A percentile compares a stretch with the other conserved stretches of the same genome.
These are phyloP conservation scores for Brachyptera putata DNA, from an alignment of 2,888 invertebrate species.

Conservation along the genomic window DNA sequence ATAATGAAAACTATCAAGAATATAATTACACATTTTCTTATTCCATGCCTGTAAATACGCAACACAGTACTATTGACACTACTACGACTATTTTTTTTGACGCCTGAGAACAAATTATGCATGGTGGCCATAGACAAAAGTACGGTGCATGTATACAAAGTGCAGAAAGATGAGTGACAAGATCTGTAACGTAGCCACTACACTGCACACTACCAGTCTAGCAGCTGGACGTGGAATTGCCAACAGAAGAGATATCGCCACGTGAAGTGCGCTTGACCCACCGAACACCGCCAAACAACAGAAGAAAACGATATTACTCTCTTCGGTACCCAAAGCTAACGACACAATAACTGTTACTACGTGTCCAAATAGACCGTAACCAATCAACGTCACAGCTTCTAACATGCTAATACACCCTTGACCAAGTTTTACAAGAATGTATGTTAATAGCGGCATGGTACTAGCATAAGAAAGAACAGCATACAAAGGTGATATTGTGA, in stretches of 20 bases:
- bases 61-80: no score
- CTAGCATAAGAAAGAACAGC: conserved; percentile 41
- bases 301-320: conserved; percentile 48
- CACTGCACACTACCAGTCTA: conserved; percentile 49
- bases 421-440: conserved; percentile 41
- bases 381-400: conserved; percentile 46
- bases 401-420: conserved; percentile 41
- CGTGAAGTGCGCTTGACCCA: conserved; percentile 47
- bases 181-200: conserved; percentile 46
- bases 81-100: neutral
- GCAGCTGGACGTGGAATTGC: conserved; percentile 48
- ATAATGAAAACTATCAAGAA: no score
- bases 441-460: conserved; percentile 43
- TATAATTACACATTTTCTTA: no score
- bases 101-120: neutral
- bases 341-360: conserved; percentile 45
- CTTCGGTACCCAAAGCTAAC: conserved; percentile 44
- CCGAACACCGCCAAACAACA: conserved; percentile 46
- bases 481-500: conserved; percentile 41
- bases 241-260: conserved; percentile 46
- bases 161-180: conserved; percentile 50
- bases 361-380: conserved; percentile 50
- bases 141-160: conserved; percentile 50
- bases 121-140: conserved; percentile 41
- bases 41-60: no score